Base-by-base conservation (phyloP, 2,797 vertebrate species). In the Alcedo quadribrachys region DNA sequence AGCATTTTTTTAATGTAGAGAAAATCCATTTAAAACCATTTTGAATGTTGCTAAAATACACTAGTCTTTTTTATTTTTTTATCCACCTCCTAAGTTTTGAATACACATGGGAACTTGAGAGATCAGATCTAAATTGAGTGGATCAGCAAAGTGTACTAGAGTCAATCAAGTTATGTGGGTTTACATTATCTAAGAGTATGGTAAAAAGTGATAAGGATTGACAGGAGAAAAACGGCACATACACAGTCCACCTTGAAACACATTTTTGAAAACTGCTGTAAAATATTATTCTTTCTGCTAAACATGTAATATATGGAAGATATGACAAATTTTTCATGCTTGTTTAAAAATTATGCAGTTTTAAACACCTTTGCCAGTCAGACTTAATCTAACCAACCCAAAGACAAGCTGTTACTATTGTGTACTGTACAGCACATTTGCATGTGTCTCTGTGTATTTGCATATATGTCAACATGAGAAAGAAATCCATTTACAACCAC, bases 251-350 rank as follows among this genome's bases (percentile, higher is more conserved):
- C 15, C 43, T 70, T 87, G 57, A 90, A 93, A 91, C 22, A 40
- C 2, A 9, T 13, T 55, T 86, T 92, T 74, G 48, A n/a, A 90
- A 89, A 86, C 20, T 16, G 5, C 43, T 71, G 18, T 53, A 77
- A 92, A 95, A 87, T 61, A 86, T 35, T 88, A 45, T 73, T 78
- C 33, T 88, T 90, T 93, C 46, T 89, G 50, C 35, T 90, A 92
- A 94, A 90, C 85, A 62, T 25, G 12, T 85, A 79, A 15, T 67
- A 66, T 58, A 53, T 79, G n/a, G 89, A 80, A 35, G 42, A 67
- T 70, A 74, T 4, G 7, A 84, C 61, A 80, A 43, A 51, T 82
- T 82, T 87, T 87, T 78, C 54, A 54, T 69, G 51, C 65, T 85
- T 85, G 8, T 55, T 17, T 93, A 87, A 80, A 86, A 68, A 74